Conservation (phyloP, 2,113 vertebrate genomes). For the Thalassoma bifasciatum region DNA sequence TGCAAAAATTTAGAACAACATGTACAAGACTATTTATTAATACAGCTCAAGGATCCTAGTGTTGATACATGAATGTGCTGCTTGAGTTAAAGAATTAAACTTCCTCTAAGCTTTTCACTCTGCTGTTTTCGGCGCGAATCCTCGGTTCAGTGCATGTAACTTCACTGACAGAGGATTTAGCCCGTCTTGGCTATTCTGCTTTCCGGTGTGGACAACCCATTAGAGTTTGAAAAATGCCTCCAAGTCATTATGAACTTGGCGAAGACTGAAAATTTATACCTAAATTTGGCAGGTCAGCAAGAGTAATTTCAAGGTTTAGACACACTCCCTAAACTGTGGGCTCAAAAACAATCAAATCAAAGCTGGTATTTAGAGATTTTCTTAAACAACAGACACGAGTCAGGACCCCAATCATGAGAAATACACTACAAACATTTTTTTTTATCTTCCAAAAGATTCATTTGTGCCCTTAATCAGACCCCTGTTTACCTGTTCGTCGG, state of each 20-base stretch:
- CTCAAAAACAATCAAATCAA: not conserved
- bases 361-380: not conserved
- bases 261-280: not conserved
- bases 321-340: not conserved
- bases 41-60: too few species aligned
- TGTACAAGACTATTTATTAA: too few species aligned
- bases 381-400: not conserved
- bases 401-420: conserved; percentile 48
- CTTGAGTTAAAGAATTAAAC: too few species aligned
- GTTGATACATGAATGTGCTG: too few species aligned
- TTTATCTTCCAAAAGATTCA: conserved; percentile 22
- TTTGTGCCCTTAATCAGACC: conserved; percentile 58
- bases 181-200: not conserved
- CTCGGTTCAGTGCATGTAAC: not conserved
- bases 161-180: not conserved
- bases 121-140: not conserved
- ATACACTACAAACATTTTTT: conserved; percentile 29
- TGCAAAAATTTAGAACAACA: too few species aligned
- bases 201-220: not conserved
- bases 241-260: not conserved
- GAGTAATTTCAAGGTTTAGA: conserved; percentile 4
- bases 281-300: not conserved
- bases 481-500: conserved; percentile 9
- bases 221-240: not conserved
- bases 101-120: not conserved